A percentile compares a stretch with the other conserved stretches of the same genome.
phyloP scores from a whole-genome alignment of 2,113 vertebrate species.

The Chaetops frenatus region DNA sequence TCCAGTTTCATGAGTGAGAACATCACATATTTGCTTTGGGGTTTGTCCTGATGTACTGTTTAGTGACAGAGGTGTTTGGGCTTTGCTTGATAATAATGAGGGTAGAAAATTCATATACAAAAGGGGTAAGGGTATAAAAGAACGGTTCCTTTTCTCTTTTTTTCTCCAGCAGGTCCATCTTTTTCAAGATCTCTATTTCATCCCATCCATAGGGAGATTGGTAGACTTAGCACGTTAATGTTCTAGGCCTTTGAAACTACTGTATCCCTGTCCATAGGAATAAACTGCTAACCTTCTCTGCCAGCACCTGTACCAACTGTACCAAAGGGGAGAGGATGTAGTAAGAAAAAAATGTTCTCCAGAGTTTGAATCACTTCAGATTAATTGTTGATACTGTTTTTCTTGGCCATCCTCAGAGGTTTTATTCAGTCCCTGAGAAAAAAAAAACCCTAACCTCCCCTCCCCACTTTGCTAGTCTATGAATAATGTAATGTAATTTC shows the following conservation, averaged over 20 bases:
- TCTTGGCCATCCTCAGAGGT: background rate
- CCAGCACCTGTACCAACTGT: background rate
- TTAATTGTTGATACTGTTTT: background rate
- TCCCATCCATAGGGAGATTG: background rate
- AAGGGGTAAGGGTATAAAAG: background rate
- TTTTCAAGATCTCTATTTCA: background rate
- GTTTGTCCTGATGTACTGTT: background rate
- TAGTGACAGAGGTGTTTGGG: background rate
- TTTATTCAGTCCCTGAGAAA: background rate
- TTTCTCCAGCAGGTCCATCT: background rate
- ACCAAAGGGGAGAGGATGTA: background rate
- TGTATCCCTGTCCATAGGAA: background rate
- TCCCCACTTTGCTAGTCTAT: background rate
- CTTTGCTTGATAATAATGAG: background rate
- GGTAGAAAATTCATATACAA: background rate
- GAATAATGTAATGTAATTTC: constrained; percentile 28
- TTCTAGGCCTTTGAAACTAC: background rate
- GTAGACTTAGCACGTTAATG: background rate
- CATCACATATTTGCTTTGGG: background rate
- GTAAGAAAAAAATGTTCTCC: background rate
- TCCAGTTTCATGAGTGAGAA: background rate
- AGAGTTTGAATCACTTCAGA: background rate
- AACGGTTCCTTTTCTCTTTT: background rate
- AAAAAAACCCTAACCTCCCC: background rate
- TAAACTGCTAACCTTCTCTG: background rate